phyloP scores from a whole-genome alignment of 1,140 invertebrate species.

The Neuroterus valhalla region DNA sequence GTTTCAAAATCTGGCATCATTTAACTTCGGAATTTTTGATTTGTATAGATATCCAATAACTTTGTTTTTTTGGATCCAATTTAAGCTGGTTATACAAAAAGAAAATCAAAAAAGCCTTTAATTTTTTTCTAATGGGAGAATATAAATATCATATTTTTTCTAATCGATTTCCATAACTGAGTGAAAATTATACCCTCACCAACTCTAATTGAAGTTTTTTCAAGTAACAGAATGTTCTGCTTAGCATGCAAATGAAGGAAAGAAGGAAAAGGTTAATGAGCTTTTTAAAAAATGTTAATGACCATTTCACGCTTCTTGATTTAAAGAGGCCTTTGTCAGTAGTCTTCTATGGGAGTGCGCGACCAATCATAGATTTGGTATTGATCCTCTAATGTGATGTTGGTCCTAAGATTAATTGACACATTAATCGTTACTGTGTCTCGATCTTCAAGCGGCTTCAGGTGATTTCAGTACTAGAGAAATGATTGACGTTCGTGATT shows the following conservation, averaged over 20 bases:
- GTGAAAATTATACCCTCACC: too few relatives aligned
- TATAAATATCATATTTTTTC: too few relatives aligned
- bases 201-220: too few relatives aligned
- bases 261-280: not conserved
- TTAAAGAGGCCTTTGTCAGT: not conserved
- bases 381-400: conserved; percentile 23
- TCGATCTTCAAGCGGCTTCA: not conserved
- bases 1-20: too few relatives aligned
- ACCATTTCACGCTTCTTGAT: conserved; percentile 6
- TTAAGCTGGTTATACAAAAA: too few relatives aligned
- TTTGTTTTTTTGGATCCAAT: too few relatives aligned
- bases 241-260: not conserved
- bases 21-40: too few relatives aligned
- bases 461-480: not conserved
- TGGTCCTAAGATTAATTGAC: conserved; percentile 20
- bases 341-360: not conserved
- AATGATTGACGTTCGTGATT: conserved; percentile 11
- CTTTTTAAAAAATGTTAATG: not conserved
- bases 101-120: too few relatives aligned
- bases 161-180: too few relatives aligned
- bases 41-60: too few relatives aligned
- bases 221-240: not conserved
- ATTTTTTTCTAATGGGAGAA: too few relatives aligned
- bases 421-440: conserved; percentile 22
- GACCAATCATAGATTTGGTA: conserved; percentile 15